These are phyloP conservation scores for Nasonia longicornis DNA, from an alignment of 1,140 invertebrate genomes.

Conservation along the genomic window DNA sequence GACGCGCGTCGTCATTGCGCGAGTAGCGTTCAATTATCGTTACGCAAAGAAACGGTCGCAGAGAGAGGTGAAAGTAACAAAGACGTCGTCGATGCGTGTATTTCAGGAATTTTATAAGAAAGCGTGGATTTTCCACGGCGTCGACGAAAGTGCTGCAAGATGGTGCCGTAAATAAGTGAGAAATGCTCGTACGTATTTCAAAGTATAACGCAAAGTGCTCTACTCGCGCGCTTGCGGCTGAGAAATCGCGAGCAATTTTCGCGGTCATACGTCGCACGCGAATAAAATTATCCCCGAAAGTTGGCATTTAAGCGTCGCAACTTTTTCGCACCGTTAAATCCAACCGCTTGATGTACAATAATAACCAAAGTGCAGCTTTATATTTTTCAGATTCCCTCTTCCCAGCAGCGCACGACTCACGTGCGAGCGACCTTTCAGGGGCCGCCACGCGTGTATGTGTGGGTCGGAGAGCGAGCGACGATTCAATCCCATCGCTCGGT, in stretches of 20 bases:
- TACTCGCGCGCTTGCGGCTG: neutral
- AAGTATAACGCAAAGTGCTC: neutral
- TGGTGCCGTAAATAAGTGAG: neutral
- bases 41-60: too few relatives aligned
- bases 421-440: neutral
- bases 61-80: neutral
- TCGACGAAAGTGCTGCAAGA: neutral
- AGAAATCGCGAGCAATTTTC: slow-evolving; percentile 30
- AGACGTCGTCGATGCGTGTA: neutral
- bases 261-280: neutral
- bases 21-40: too few relatives aligned
- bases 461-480: slow-evolving; percentile 43
- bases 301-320: neutral
- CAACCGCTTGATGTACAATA: too few relatives aligned
- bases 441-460: neutral
- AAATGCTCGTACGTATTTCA: neutral
- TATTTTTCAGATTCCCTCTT: neutral
- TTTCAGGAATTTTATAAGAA: neutral
- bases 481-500: slow-evolving; percentile 53
- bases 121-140: neutral
- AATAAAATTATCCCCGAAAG: neutral
- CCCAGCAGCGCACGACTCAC: too few relatives aligned
- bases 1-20: too few relatives aligned
- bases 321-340: too few relatives aligned
- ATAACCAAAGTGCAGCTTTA: too few relatives aligned